Conservation (phyloP, 2,888 invertebrate genomes). For the Oscheius sp. region DNA sequence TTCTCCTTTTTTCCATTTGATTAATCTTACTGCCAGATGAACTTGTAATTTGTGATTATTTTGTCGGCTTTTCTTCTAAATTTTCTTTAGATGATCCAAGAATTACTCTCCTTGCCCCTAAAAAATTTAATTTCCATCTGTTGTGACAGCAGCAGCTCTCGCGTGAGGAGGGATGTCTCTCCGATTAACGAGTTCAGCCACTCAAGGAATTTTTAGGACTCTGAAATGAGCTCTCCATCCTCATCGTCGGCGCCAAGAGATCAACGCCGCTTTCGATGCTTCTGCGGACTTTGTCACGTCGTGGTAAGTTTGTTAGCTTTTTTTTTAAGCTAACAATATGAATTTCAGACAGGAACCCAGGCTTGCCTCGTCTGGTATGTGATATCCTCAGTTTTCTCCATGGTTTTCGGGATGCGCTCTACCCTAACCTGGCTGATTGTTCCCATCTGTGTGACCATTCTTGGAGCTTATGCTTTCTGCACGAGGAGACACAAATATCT, state of each 20-base stretch:
- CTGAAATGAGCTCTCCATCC: conserved; percentile 13
- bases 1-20: neutral
- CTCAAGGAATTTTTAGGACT: conserved; percentile 2
- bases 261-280: conserved; percentile 54
- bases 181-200: neutral
- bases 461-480: conserved; percentile 58
- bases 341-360: conserved; percentile 61
- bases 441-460: conserved; percentile 57
- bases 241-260: neutral
- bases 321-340: neutral
- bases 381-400: conserved; percentile 53
- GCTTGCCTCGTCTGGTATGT: conserved; percentile 62
- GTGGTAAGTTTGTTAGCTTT: conserved; percentile 49
- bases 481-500: conserved; percentile 64
- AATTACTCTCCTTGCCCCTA: neutral
- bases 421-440: conserved; percentile 58
- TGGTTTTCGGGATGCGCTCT: conserved; percentile 64
- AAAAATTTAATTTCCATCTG: neutral
- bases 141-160: no score
- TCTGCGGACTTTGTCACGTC: conserved; percentile 62
- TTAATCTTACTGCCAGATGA: neutral
- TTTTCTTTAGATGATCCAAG: no score
- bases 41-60: neutral
- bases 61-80: no score
- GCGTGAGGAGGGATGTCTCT: no score